Evolutionary conservation across 53 echinoderm and acorn worm genomes (phyloP).

Genomic region (Antedon mediterranea): DNA sequence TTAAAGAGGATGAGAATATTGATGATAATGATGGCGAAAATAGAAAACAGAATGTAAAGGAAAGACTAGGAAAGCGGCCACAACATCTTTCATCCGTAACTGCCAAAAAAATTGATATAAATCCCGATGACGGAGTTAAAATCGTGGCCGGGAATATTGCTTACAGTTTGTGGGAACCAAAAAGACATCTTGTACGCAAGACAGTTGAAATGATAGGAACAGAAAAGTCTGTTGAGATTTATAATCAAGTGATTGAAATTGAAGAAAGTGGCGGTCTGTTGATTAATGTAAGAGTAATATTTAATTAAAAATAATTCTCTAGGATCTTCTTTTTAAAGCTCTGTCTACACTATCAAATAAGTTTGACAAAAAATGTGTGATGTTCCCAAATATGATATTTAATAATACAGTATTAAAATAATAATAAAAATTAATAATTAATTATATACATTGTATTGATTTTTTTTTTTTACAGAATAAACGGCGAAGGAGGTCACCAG

Average conservation of each 20-base stretch:
- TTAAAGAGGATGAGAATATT: slow-evolving; percentile 37
- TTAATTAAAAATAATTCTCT: too few species aligned
- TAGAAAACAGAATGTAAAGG: not conserved
- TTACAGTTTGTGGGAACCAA: slow-evolving; percentile 65
- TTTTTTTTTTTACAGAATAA: slow-evolving; percentile 44
- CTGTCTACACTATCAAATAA: too few species aligned
- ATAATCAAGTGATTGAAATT: slow-evolving; percentile 39
- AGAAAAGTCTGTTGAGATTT: slow-evolving; percentile 49
- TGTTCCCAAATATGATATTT: too few species aligned
- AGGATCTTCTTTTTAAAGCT: too few species aligned
- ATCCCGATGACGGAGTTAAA: slow-evolving; percentile 4
- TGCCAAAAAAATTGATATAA: not conserved
- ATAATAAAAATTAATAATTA: too few species aligned
- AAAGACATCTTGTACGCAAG: slow-evolving; percentile 50
- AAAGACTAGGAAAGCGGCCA: not conserved
- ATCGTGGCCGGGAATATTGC: slow-evolving; percentile 61
- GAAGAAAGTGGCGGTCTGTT: slow-evolving; percentile 84
- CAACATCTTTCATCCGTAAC: not conserved
- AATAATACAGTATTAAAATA: too few species aligned
- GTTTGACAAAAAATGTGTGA: too few species aligned
- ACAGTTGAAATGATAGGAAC: slow-evolving; percentile 66
- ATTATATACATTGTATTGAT: too few species aligned
- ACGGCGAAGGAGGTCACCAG: slow-evolving; percentile 51
- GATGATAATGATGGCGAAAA: slow-evolving; percentile 2
- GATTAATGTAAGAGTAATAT: slow-evolving; percentile 37